Evolutionary conservation across 2,797 vertebrate genomes (phyloP).

Genomic region (Labroides dimidiatus): DNA sequence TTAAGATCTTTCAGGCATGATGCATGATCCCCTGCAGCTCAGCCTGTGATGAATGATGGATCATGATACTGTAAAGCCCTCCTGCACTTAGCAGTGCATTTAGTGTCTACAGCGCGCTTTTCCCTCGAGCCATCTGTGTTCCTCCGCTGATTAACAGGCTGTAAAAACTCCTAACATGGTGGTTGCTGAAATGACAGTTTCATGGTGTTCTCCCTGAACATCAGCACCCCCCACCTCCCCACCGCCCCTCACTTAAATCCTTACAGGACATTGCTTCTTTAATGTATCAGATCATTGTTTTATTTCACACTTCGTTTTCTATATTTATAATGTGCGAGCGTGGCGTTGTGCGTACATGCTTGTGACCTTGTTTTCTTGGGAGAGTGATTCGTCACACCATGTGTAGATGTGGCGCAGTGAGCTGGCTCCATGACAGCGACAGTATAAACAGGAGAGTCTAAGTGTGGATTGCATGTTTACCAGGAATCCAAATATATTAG

Average conservation of each 20-base stretch:
- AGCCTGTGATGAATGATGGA: constrained; percentile 67
- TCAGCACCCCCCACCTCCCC: background rate
- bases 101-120: constrained; percentile 60
- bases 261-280: constrained; percentile 26
- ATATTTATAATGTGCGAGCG: constrained; percentile 33
- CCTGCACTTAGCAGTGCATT: constrained; percentile 71
- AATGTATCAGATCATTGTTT: constrained; percentile 53
- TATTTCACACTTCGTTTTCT: constrained; percentile 61
- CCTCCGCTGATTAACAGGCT: constrained; percentile 72
- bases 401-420: constrained; percentile 62
- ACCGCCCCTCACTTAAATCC: constrained; percentile 8
- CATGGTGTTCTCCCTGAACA: constrained; percentile 20
- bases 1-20: constrained; percentile 52
- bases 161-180: constrained; percentile 53
- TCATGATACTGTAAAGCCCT: constrained; percentile 62
- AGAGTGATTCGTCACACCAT: constrained; percentile 66
- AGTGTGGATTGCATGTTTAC: constrained; percentile 51
- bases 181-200: constrained; percentile 50
- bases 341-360: constrained; percentile 7
- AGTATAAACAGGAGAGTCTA: constrained; percentile 43
- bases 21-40: constrained; percentile 46
- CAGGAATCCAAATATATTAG: constrained; percentile 19
- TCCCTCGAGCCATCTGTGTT: constrained; percentile 67
- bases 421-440: constrained; percentile 58
- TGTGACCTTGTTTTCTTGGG: constrained; percentile 58